phyloP scores from a whole-genome alignment of 2,113 vertebrate genomes.

The Actenoides lindsayi region DNA sequence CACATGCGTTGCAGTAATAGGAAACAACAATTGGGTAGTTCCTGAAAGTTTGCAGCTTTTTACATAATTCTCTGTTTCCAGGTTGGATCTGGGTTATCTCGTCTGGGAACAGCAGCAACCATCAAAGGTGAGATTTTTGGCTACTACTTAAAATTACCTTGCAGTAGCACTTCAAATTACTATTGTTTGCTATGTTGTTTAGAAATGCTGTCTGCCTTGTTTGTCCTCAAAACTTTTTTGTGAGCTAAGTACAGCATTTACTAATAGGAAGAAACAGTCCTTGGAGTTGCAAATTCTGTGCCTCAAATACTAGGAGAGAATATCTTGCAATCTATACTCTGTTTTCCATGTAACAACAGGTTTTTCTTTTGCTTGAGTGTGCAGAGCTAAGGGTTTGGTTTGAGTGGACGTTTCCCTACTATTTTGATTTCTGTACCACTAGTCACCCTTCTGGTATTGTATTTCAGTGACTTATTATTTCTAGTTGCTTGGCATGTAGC shows the following conservation, averaged over 20 bases:
- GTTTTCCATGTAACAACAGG: background rate
- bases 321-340: background rate
- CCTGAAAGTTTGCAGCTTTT: background rate
- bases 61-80: constrained; percentile 66
- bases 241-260: background rate
- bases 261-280: background rate
- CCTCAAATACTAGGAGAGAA: background rate
- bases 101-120: constrained; percentile 82
- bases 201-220: background rate
- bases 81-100: constrained; percentile 85
- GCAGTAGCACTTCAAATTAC: background rate
- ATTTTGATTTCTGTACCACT: background rate
- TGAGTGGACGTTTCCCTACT: background rate
- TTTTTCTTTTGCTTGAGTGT: background rate
- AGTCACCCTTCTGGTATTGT: background rate
- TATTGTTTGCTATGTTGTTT: background rate
- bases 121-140: constrained; percentile 83
- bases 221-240: background rate
- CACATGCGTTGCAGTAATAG: background rate
- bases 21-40: background rate
- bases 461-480: background rate
- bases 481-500: background rate
- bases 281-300: background rate
- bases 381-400: background rate
- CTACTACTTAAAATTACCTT: background rate